phyloP scores from a whole-genome alignment of 2,113 vertebrate species.

The Rhegmatorhina hoffmannsi region DNA sequence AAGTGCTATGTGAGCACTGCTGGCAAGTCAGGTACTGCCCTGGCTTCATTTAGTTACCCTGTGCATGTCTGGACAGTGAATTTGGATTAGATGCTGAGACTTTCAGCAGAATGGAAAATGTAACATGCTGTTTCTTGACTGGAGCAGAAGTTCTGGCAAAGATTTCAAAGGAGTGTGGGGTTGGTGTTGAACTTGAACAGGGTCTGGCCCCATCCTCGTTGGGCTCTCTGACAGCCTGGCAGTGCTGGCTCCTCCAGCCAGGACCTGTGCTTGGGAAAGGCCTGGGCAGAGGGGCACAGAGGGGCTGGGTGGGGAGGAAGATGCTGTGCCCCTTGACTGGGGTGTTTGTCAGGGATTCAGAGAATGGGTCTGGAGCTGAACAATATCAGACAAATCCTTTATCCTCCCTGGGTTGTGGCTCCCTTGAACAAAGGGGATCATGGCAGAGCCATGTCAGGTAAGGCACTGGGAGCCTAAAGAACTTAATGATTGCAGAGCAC shows the following conservation, averaged over 20 bases:
- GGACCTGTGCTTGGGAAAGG: background rate
- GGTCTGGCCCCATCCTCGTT: background rate
- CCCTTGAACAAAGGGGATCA: background rate
- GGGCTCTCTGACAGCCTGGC: too few species aligned
- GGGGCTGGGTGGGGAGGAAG: background rate
- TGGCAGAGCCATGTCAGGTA: background rate
- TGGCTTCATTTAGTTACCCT: background rate
- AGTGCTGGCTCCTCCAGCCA: background rate
- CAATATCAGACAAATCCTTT: background rate
- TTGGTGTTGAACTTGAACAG: background rate
- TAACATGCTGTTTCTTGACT: slow-evolving; percentile 37
- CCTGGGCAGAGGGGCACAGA: background rate
- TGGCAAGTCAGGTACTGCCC: background rate
- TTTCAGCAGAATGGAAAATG: background rate
- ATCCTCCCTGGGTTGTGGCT: background rate
- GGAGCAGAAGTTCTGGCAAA: slow-evolving; percentile 6
- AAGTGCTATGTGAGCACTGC: background rate
- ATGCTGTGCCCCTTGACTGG: background rate
- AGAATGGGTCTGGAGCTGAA: background rate
- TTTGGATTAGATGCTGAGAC: background rate
- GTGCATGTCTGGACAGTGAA: background rate
- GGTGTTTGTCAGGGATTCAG: background rate
- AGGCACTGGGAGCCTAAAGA: background rate
- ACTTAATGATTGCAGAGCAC: background rate
- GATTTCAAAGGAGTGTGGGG: slow-evolving; percentile 17